Percentiles rank a stretch among this genome's conserved stretches.
Evolutionary conservation across 1,140 invertebrate species (phyloP).

Genomic region (Lepeophtheirus salmonis): DNA sequence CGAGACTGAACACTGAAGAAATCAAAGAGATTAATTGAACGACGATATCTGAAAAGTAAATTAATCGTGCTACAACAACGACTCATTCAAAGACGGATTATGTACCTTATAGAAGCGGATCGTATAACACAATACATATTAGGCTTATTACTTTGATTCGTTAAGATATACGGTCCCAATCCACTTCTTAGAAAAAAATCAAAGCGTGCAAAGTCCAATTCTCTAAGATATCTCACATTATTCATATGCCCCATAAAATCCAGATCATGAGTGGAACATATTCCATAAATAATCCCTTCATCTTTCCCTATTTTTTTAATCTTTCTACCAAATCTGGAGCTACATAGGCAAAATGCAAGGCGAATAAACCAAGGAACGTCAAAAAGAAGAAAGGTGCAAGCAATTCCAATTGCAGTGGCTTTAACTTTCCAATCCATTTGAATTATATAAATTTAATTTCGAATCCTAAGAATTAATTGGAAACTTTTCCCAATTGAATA

Average conservation of each 20-base stretch:
- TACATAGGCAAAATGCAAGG: background rate
- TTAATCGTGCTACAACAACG: background rate
- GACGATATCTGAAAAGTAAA: slow-evolving; percentile 4
- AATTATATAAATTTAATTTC: too few relatives aligned
- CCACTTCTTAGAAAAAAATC: slow-evolving; percentile 26
- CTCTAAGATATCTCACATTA: slow-evolving; percentile 60
- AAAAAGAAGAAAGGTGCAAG: background rate
- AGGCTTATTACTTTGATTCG: background rate
- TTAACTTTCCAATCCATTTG: background rate
- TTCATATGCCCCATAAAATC: slow-evolving; percentile 71
- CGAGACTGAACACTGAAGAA: slow-evolving; percentile 29
- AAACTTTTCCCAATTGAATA: too few relatives aligned
- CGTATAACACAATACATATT: background rate
- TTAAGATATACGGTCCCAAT: background rate
- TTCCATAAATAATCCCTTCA: slow-evolving; percentile 25
- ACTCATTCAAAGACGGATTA: background rate
- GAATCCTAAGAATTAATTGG: too few relatives aligned
- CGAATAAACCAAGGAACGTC: background rate
- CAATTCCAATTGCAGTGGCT: background rate
- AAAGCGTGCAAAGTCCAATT: slow-evolving; percentile 60
- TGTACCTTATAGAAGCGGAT: background rate
- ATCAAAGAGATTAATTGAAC: slow-evolving; percentile 2
- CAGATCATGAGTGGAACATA: slow-evolving; percentile 57
- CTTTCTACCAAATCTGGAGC: background rate
- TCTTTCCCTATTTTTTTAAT: background rate